Evolutionary conservation across 2,888 invertebrate species (phyloP), one percentile per base, ranked within the genome.

Genomic region (Osmoderma eremita): DNA sequence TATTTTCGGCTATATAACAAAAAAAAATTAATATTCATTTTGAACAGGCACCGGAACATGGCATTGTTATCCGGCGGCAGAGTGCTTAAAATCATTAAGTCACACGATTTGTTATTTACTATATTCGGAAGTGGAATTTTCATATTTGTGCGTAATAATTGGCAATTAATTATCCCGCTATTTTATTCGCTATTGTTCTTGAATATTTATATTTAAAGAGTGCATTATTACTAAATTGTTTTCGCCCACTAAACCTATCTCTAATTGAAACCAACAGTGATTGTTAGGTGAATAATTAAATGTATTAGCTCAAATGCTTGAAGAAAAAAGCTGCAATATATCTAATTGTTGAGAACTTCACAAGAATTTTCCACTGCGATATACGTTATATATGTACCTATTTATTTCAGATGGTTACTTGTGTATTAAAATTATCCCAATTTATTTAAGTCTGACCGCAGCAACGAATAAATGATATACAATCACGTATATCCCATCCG

Each of bases 11-110:
- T 61, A 36, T 61, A 45, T 42, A 61, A 56, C 42, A 30, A 61
- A 24, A 61, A 61, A 30, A 20, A 61, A 48, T 61, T 58, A 58
- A 61, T 61, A 61, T 61, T 61, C 30, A 48, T 61, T 45, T 36
- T 30, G 45, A 24, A 45, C 42, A 20, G 41, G 45, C 36, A 48
- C 58, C 58, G 58, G 58, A 61, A 61, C 58, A 24, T 42, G 24
- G 45, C 15, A 42, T 45, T 41, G 45, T 45, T 61, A 15, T 61
- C 45, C 45, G 18, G 30, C 36, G 30, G 17, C 45, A 45, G 4
- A 30, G 30, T 45, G 58, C 18, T 45, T 30, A 30, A 36, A 48
- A 17, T 61, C 45, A 61, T 61, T 61, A 61, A 45, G 30, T 61
- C 30, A 17, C 30, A 30, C 36, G 45, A 61, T 61, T 61, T 61